Evolutionary conservation across 2,888 invertebrate species (phyloP).

Genomic region (Cantharis rufa): DNA sequence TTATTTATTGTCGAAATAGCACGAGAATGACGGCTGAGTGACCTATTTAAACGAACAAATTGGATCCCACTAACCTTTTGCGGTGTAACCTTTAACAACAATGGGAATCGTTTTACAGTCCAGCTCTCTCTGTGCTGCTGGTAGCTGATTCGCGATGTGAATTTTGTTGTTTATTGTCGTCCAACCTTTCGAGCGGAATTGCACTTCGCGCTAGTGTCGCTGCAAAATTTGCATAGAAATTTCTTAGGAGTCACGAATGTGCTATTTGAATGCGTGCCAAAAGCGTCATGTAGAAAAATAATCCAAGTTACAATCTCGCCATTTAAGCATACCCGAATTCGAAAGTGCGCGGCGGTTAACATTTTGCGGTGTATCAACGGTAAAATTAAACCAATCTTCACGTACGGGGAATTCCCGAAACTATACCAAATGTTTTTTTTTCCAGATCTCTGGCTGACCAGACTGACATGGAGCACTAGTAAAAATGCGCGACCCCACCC

Average conservation of each 20-base stretch:
- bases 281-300: neutral
- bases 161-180: neutral
- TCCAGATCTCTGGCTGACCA: constrained; percentile 58
- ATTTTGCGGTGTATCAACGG: too few species aligned
- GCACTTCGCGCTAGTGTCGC: neutral
- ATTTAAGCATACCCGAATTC: neutral
- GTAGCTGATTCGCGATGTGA: neutral
- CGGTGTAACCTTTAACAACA: neutral
- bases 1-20: neutral
- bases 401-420: neutral
- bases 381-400: too few species aligned
- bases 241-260: neutral
- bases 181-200: neutral
- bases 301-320: neutral
- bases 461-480: constrained; percentile 60
- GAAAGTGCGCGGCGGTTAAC: neutral
- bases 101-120: neutral
- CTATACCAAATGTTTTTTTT: constrained; percentile 7
- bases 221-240: neutral
- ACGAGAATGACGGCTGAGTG: neutral
- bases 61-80: neutral
- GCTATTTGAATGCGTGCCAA: neutral
- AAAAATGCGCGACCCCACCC: constrained; percentile 57
- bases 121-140: neutral
- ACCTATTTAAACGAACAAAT: neutral